These are phyloP conservation scores for Mustelus asterias DNA, from an alignment of 2,113 vertebrate species.

Conservation along the genomic window DNA sequence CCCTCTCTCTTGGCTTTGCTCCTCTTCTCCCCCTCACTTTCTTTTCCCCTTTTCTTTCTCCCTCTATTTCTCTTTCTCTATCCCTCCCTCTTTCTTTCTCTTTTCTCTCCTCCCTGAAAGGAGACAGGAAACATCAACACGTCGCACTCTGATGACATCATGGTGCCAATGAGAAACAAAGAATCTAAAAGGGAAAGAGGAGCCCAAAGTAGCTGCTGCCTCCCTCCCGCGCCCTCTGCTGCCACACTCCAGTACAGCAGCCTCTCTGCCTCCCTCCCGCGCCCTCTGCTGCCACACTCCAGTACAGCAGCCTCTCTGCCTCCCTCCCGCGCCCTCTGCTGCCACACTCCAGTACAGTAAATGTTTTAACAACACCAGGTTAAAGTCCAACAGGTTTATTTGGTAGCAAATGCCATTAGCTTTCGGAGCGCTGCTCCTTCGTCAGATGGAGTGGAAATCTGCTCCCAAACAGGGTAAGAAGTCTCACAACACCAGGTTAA, in stretches of 20 bases:
- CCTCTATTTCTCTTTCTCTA: conserved; percentile 26
- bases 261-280: not conserved
- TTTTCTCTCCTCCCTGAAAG: conserved; percentile 48
- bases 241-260: not conserved
- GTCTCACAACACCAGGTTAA: too few relatives aligned
- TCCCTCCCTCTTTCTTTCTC: conserved; percentile 51
- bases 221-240: not conserved
- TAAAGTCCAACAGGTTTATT: too few relatives aligned
- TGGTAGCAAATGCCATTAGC: too few relatives aligned
- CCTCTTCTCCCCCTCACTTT: not conserved
- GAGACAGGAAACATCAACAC: conserved; percentile 48
- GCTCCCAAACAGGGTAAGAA: too few relatives aligned
- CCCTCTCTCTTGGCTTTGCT: not conserved
- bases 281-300: not conserved
- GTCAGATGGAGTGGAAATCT: too few relatives aligned
- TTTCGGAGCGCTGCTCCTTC: too few relatives aligned
- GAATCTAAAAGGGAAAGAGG: not conserved
- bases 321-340: too few relatives aligned
- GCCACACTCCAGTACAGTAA: too few relatives aligned
- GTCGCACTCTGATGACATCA: conserved; percentile 16
- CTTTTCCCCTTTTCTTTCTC: conserved; percentile 36
- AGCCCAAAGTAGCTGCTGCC: not conserved
- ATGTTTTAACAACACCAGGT: too few relatives aligned
- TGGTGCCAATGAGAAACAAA: not conserved
- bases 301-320: not conserved